Conservation (phyloP, 2,888 invertebrate genomes). For the Chymomyza amoena region DNA sequence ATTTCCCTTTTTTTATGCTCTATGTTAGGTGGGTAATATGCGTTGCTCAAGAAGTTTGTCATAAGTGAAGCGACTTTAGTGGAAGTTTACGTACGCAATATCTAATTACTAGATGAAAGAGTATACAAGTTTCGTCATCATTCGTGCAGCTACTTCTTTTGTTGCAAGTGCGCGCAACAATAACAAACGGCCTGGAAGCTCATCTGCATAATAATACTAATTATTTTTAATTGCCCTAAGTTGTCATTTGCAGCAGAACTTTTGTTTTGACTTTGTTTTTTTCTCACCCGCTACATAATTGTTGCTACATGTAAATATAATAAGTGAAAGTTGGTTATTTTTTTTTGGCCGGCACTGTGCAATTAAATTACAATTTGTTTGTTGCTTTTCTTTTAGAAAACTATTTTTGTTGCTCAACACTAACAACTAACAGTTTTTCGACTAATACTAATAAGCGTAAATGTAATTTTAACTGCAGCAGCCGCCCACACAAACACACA, state of each 20-base stretch:
- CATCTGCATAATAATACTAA: constrained; percentile 69
- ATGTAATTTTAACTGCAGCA: too few relatives aligned
- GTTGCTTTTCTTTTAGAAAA: constrained; percentile 27
- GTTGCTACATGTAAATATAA: constrained; percentile 29
- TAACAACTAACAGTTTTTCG: constrained; percentile 14
- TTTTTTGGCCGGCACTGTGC: constrained; percentile 22
- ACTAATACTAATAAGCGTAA: neutral
- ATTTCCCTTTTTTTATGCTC: constrained; percentile 54
- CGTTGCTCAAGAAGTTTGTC: neutral
- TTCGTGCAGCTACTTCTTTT: neutral
- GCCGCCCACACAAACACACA: constrained; percentile 4
- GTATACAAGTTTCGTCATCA: neutral
- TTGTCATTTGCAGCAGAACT: constrained; percentile 50
- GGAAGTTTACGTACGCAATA: too few relatives aligned
- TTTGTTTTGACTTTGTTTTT: neutral
- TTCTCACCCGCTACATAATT: neutral
- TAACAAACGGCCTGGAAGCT: constrained; percentile 37
- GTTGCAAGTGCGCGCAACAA: neutral
- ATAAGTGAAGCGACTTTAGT: too few relatives aligned
- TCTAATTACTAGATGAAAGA: neutral
- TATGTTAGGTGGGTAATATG: neutral
- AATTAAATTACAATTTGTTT: constrained; percentile 27
- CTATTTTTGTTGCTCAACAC: constrained; percentile 4
- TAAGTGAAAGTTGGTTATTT: constrained; percentile 50
- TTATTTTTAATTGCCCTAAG: constrained; percentile 66